Evolutionary conservation across 2,888 invertebrate genomes (phyloP), one percentile per base, ranked within the genome.

Genomic region (Heliconius charithonia): DNA sequence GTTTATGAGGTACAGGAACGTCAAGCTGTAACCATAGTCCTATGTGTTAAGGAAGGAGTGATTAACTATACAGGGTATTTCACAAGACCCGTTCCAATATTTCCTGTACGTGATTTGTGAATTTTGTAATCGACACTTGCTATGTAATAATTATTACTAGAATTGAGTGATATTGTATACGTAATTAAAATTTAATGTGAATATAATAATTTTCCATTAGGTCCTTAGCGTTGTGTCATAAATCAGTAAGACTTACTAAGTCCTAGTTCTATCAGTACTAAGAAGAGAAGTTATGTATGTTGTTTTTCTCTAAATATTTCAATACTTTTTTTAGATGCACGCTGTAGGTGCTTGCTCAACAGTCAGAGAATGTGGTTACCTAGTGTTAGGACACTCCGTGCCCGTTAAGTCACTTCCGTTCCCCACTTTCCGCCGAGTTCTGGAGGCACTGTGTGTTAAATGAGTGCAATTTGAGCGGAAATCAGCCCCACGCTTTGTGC

Each of bases 31-130:
- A 51, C 51, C 16, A 45, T 45, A 45, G 37, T 12, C 12, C 10
- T 41, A 7, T 19, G 51, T 3, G n/a, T 69, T 69, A 69, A 69
- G 69, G 41, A 69, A 69, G 25, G 3, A 69, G 25, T 0, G 16
- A 13, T n/a, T 16, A 41, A 13, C 6, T 69, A 25, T 69, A 41
- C 41, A 41, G 13, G 69, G 41, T 41, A 69, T 72, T 72, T 72
- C 9, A n/a, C 16, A 29, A 22, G 25, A 0, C n/a, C 7, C 16
- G 9, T 45, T 22, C 12, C n/a, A 29, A 29, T 7, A 9, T 72
- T 72, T 72, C 59, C 59, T 59, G 59, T 59, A 19, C 59, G 13
- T 25, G 32, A 12, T 59, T 59, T 72, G 72, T 32, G n/a, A 72
- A 72, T 59, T 72, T 16, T n/a, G n/a, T n/a, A 9, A 37, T 16